A percentile compares a stretch with the other conserved stretches of the same genome.
Evolutionary conservation across 2,113 vertebrate genomes (phyloP).

Genomic region (human (Homo sapiens)): GRCh38 chr5:61473001-61473500

Average conservation of each 20-base stretch:
- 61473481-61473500: slow-evolving; percentile 21
- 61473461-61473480: slow-evolving; percentile 26
- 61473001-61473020: slow-evolving; percentile 99
- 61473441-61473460: slow-evolving; percentile 41
- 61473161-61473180: not conserved
- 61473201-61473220: not conserved
- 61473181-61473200: slow-evolving; percentile 15
- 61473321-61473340: slow-evolving; percentile 11
- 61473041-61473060: slow-evolving; percentile 79
- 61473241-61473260: not conserved
- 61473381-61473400: slow-evolving; percentile 19
- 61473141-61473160: slow-evolving; percentile 7
- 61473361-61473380: not conserved
- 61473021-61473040: slow-evolving; percentile 99
- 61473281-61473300: slow-evolving; percentile 5
- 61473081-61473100: slow-evolving; percentile 36
- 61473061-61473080: slow-evolving; percentile 44
- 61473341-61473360: slow-evolving; percentile 5
- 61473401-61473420: not conserved
- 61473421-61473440: not conserved
- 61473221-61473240: not conserved
- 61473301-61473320: not conserved
- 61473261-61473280: not conserved
- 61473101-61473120: not conserved
- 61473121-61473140: slow-evolving; percentile 1